phyloP scores from a whole-genome alignment of 2,888 invertebrate species.

The Xylota sylvarum region DNA sequence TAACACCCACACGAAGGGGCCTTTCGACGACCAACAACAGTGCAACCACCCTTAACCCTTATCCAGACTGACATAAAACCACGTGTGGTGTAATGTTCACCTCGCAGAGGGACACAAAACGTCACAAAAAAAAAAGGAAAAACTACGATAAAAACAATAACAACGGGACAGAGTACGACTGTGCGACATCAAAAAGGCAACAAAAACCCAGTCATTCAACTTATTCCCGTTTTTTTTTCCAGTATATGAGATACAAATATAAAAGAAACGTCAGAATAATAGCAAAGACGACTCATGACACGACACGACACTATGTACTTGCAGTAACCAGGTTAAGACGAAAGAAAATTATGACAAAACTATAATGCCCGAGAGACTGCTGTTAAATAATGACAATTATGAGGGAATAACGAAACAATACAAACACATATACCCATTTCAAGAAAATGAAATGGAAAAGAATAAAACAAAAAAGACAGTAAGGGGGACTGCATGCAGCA shows the following conservation, averaged over 20 bases:
- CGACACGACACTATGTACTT: constrained; percentile 23
- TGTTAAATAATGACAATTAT: constrained; percentile 69
- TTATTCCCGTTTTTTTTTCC: constrained; percentile 30
- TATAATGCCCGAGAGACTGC: constrained; percentile 46
- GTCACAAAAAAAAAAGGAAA: constrained; percentile 10
- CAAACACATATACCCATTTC: neutral
- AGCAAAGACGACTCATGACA: constrained; percentile 28
- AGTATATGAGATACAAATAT: constrained; percentile 18
- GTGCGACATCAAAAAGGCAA: constrained; percentile 13
- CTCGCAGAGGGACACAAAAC: constrained; percentile 3
- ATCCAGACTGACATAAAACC: constrained; percentile 46
- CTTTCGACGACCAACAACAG: constrained; percentile 39
- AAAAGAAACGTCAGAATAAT: constrained; percentile 47
- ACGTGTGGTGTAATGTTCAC: constrained; percentile 29
- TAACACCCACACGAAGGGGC: constrained; percentile 33
- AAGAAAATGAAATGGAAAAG: constrained; percentile 25
- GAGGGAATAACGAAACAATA: constrained; percentile 18
- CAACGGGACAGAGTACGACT: constrained; percentile 18
- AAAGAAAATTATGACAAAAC: constrained; percentile 33
- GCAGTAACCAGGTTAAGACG: constrained; percentile 64
- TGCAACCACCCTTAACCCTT: constrained; percentile 64
- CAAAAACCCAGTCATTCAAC: constrained; percentile 58
- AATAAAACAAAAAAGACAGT: constrained; percentile 3
- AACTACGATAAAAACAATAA: constrained; percentile 16
- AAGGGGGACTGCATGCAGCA: neutral